A percentile compares a stretch with the other conserved stretches of the same genome.
Conservation (phyloP, 92 coral and sea anemone genomes). For the Actinostola sp. region DNA sequence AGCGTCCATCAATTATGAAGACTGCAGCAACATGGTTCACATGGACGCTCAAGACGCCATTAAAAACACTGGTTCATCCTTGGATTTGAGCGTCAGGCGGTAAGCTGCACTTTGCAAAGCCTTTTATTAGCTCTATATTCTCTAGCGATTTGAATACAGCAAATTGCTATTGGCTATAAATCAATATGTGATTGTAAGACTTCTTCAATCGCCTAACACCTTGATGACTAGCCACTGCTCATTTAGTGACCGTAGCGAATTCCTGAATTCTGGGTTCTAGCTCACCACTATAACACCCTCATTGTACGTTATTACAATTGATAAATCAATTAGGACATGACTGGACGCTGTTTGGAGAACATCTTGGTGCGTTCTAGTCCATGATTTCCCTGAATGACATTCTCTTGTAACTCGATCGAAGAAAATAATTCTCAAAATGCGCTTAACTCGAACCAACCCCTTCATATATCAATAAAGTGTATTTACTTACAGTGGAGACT, state of each 20-base stretch:
- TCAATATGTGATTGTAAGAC: not conserved
- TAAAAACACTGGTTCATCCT: conserved; percentile 70
- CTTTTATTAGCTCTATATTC: not conserved
- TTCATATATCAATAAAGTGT: conserved; percentile 2
- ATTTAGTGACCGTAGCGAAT: conserved; percentile 1
- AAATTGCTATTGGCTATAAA: not conserved
- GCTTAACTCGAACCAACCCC: conserved; percentile 39
- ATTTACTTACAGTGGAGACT: not conserved
- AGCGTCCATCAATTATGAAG: conserved; percentile 66
- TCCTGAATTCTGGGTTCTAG: conserved; percentile 35
- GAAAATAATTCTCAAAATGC: conserved; percentile 33
- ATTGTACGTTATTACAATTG: not conserved
- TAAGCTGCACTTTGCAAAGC: conserved; percentile 26
- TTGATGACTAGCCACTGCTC: conserved; percentile 2
- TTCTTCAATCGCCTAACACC: not conserved
- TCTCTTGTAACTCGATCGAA: conserved; percentile 33
- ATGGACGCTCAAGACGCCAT: conserved; percentile 96
- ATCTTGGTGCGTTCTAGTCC: not conserved
- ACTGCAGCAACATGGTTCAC: conserved; percentile 76
- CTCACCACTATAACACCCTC: not conserved
- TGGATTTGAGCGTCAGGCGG: conserved; percentile 72
- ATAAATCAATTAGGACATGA: not conserved
- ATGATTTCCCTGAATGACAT: not conserved
- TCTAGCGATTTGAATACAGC: not conserved
- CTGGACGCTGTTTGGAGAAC: not conserved